phyloP scores from a whole-genome alignment of 2,797 vertebrate species.

The Gymnoscopelus braueri region DNA sequence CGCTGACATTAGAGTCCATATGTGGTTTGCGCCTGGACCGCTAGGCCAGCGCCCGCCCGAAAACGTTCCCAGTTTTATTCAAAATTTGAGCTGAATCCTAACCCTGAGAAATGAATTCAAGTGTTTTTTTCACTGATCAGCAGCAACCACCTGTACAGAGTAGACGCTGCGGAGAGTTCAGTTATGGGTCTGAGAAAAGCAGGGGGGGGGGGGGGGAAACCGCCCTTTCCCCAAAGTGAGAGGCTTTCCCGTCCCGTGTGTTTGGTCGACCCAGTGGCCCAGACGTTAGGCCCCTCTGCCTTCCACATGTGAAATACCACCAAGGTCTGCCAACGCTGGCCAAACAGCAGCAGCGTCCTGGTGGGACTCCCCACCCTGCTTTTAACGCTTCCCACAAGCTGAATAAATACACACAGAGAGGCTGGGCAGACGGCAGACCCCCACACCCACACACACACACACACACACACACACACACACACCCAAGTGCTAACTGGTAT shows the following conservation, averaged over 20 bases:
- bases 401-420: slow-evolving; percentile 64
- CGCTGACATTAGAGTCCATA: no score
- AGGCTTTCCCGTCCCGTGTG: slow-evolving; percentile 7
- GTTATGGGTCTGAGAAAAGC: slow-evolving; percentile 18
- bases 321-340: slow-evolving; percentile 69
- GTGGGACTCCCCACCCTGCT: slow-evolving; percentile 42
- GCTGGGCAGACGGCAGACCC: no score
- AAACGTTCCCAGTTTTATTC: no score
- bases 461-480: slow-evolving; percentile 34
- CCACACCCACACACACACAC: slow-evolving; percentile 34
- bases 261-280: slow-evolving; percentile 46
- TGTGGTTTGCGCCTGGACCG: no score
- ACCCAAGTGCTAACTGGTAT: slow-evolving; percentile 21
- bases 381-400: slow-evolving; percentile 71
- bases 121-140: no score
- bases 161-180: slow-evolving; percentile 22
- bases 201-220: no score
- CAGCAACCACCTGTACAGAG: slow-evolving; percentile 17
- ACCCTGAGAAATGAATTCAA: no score
- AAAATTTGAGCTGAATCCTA: no score
- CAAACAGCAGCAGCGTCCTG: slow-evolving; percentile 48
- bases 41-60: no score
- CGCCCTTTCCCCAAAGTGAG: no score
- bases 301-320: slow-evolving; percentile 74
- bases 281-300: slow-evolving; percentile 44